A percentile compares a stretch with the other conserved stretches of the same genome.
phyloP scores from a whole-genome alignment of 2,113 vertebrate genomes.

The Cyprinodon variegatus region DNA sequence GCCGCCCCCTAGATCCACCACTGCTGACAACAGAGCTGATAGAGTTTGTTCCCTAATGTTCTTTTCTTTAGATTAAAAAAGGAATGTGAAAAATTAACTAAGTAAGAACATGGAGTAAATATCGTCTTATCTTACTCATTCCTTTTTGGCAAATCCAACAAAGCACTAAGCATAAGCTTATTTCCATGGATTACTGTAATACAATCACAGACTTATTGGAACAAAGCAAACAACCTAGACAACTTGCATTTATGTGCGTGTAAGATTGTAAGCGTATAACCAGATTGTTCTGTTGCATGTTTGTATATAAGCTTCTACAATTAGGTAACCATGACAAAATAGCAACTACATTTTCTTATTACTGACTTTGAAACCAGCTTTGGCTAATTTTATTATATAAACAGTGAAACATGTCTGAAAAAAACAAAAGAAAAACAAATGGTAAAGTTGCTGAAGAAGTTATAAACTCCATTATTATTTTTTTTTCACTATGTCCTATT shows the following conservation, averaged over 20 bases:
- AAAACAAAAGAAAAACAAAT: background rate
- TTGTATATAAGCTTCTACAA: constrained; percentile 19
- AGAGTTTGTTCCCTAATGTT: constrained; percentile 20
- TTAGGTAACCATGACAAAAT: constrained; percentile 15
- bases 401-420: background rate
- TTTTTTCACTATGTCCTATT: background rate
- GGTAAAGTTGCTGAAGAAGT: background rate
- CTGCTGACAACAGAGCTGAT: background rate
- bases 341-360: background rate
- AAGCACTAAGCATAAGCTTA: constrained; percentile 2
- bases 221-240: constrained; percentile 17
- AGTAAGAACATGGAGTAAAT: background rate
- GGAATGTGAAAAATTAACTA: constrained; percentile 22
- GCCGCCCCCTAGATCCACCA: too few species aligned
- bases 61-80: constrained; percentile 21
- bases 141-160: background rate
- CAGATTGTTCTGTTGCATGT: constrained; percentile 20
- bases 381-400: background rate
- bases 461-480: too few species aligned
- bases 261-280: constrained; percentile 5
- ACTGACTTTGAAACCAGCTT: background rate
- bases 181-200: constrained; percentile 18
- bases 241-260: constrained; percentile 9
- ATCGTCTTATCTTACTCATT: background rate
- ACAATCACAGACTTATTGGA: constrained; percentile 5